phyloP scores from a whole-genome alignment of 2,113 vertebrate genomes.

The Prietella phreatophila region DNA sequence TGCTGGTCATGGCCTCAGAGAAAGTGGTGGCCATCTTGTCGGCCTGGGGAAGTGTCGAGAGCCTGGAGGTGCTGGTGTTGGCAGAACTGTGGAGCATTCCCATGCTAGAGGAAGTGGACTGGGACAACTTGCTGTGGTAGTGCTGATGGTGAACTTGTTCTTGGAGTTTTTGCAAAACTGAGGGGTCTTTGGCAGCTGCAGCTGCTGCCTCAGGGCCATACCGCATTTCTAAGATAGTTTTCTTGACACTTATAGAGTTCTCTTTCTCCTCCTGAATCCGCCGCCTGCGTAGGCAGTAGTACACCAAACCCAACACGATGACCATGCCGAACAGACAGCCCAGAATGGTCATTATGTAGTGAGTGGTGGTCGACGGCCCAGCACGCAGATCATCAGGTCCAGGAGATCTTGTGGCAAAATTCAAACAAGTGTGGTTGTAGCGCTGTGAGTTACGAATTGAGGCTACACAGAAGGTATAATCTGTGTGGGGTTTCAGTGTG shows the following conservation, averaged over 20 bases:
- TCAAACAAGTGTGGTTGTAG: slow-evolving; percentile 94
- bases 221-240: slow-evolving; percentile 97
- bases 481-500: slow-evolving; percentile 84
- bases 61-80: slow-evolving; percentile 79
- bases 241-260: slow-evolving; percentile 94
- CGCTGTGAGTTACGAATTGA: slow-evolving; percentile 88
- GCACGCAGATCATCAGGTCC: slow-evolving; percentile 75
- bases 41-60: slow-evolving; percentile 89
- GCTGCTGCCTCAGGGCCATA: slow-evolving; percentile 90
- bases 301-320: slow-evolving; percentile 92
- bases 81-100: slow-evolving; percentile 75
- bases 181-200: slow-evolving; percentile 77
- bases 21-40: slow-evolving; percentile 86
- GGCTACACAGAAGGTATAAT: slow-evolving; percentile 94
- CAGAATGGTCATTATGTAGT: slow-evolving; percentile 98
- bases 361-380: slow-evolving; percentile 89
- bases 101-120: slow-evolving; percentile 76
- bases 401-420: slow-evolving; percentile 83
- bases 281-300: slow-evolving; percentile 89
- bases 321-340: slow-evolving; percentile 98
- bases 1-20: slow-evolving; percentile 79
- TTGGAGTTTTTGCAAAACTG: slow-evolving; percentile 86
- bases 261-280: slow-evolving; percentile 93
- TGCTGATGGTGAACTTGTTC: slow-evolving; percentile 90
- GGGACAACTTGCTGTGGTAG: slow-evolving; percentile 80